phyloP scores from a whole-genome alignment of 1,140 invertebrate genomes.

The Rhopalosiphum padi region DNA sequence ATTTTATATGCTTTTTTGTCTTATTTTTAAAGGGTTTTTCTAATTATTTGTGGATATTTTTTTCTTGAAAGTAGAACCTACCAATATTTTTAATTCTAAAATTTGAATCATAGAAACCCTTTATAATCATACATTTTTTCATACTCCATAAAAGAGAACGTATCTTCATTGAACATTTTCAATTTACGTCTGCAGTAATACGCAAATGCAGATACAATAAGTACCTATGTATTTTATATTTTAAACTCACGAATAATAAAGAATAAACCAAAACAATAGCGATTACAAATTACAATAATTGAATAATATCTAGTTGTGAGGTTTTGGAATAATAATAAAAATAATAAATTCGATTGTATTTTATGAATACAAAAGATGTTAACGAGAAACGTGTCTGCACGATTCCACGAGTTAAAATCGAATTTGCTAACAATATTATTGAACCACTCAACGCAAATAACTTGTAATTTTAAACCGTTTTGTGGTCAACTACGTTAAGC shows the following conservation, averaged over 20 bases:
- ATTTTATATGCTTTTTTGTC: no score
- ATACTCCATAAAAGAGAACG: not conserved
- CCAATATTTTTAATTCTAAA: not conserved
- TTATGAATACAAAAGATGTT: not conserved
- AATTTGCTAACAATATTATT: not conserved
- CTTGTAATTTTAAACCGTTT: not conserved
- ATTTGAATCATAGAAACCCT: not conserved
- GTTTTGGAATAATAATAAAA: not conserved
- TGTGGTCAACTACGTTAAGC: not conserved
- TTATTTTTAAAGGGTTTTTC: not conserved
- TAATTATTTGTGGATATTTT: not conserved
- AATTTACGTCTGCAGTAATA: no score
- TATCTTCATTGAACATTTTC: not conserved
- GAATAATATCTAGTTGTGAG: not conserved
- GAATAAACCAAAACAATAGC: not conserved
- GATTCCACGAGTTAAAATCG: not conserved
- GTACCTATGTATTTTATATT: not conserved
- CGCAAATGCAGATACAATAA: not conserved
- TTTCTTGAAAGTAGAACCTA: not conserved
- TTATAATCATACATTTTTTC: not conserved
- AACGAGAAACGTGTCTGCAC: not conserved
- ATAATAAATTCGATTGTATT: not conserved
- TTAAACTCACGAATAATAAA: not conserved
- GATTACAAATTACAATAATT: conserved; percentile 15
- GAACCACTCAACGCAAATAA: not conserved